A percentile compares a stretch with the other conserved stretches of the same genome.
Evolutionary conservation across 2,113 vertebrate species (phyloP).

Genomic region (Panthera leo): DNA sequence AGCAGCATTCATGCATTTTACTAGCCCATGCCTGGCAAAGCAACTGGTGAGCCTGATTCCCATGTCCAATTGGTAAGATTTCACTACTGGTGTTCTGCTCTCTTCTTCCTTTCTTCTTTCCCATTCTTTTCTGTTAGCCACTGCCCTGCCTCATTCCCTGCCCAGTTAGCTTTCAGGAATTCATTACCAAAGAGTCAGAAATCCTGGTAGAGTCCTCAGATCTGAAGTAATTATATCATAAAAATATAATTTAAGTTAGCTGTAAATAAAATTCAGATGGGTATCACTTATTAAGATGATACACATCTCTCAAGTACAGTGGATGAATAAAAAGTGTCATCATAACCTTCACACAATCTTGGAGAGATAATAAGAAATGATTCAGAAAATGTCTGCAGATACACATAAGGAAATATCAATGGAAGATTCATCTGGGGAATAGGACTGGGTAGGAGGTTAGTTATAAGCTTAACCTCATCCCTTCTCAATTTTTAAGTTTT

Average conservation of each 20-base stretch:
- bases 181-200: not conserved
- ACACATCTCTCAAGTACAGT: not conserved
- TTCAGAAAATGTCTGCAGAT: not conserved
- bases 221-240: constrained; percentile 8
- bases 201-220: not conserved
- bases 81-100: not conserved
- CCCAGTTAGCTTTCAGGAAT: not conserved
- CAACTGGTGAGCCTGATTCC: not conserved
- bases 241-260: not conserved
- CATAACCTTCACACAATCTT: not conserved
- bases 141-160: not conserved
- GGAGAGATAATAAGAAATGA: not conserved
- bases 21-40: not conserved
- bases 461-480: not conserved
- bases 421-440: not conserved
- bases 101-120: constrained; percentile 5
- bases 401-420: not conserved
- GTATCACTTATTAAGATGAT: not conserved
- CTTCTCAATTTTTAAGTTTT: not conserved
- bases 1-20: not conserved
- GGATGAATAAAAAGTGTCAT: not conserved
- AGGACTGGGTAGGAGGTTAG: not conserved
- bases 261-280: constrained; percentile 9
- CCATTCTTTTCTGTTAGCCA: not conserved
- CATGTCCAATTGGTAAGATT: not conserved